Percentiles rank a stretch among this genome's conserved stretches.
Evolutionary conservation across 1,140 invertebrate genomes (phyloP).

Genomic region (Macrosteles quadrilineatus): DNA sequence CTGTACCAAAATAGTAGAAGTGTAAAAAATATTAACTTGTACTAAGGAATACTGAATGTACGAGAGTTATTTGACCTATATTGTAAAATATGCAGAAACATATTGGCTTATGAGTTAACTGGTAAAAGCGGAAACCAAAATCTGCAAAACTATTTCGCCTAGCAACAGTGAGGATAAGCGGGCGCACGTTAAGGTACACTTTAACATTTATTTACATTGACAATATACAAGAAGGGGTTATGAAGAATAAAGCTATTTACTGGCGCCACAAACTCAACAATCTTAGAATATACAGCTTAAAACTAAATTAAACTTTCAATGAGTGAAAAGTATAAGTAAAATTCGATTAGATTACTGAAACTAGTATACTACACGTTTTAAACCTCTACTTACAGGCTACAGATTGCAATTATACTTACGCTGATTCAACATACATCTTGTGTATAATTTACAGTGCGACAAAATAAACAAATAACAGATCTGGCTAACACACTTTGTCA

Average conservation of each 20-base stretch:
- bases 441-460: slow-evolving; percentile 8
- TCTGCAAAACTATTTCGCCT: too few relatives aligned
- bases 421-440: slow-evolving; percentile 12
- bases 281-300: background rate
- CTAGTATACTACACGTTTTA: too few relatives aligned
- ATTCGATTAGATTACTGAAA: too few relatives aligned
- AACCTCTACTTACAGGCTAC: slow-evolving; percentile 12
- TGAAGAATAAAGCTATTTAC: background rate
- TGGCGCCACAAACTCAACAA: background rate
- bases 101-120: too few relatives aligned
- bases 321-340: too few relatives aligned
- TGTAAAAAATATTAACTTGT: too few relatives aligned
- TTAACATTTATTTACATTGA: slow-evolving; percentile 25
- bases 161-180: slow-evolving; percentile 5
- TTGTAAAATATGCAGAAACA: too few relatives aligned
- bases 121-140: too few relatives aligned
- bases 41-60: too few relatives aligned
- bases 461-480: slow-evolving; percentile 7
- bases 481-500: background rate
- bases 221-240: slow-evolving; percentile 10
- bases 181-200: slow-evolving; percentile 17
- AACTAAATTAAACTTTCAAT: background rate
- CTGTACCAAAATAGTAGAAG: too few relatives aligned
- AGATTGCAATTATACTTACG: slow-evolving; percentile 17
- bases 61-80: too few relatives aligned